Evolutionary conservation across 2,113 vertebrate species (phyloP), one percentile per base, ranked within the genome.

Genomic region (Talpa occidentalis): DNA sequence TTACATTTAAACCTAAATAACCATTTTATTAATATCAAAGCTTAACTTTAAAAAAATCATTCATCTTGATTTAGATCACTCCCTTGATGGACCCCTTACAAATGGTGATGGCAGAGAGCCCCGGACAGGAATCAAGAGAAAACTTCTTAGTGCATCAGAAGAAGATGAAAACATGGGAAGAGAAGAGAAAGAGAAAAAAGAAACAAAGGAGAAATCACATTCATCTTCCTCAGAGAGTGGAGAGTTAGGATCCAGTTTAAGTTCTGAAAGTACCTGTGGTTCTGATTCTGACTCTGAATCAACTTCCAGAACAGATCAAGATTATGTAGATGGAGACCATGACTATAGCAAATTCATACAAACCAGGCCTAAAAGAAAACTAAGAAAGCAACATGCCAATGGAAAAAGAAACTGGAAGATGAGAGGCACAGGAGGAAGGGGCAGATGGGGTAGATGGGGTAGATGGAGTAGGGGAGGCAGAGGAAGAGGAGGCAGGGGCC

Each of bases 271-370:
- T 96, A 97, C 98, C 42, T 98, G 98, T 0, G 98, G 98, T 73
- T 98, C 98, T 1, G 98, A 98, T 84, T 98, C 98, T 0, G 98
- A 99, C 94, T 98, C 98, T 0, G 98, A 98, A 56, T 98, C 98
- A 0, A 99, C 98, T 52, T 99, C 98, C 4, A 98, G 99, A 40
- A 99, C 98, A 15, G 99, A 99, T 78, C 99, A 99, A 97, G 98
- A 99, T 97, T 99, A 99, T 37, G 98, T 99, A 19, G 99, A 99
- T 0, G 99, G 99, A 12, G 99, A 99, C 95, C 99, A 99, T 19
- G 99, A 99, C 98, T 99, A 99, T 98, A 99, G 99, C 98, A 99
- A 99, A 98, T 99, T 99, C 0, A 98, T 99, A 85, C 98, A 98
- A 95, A 98, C 98, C 24, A 99, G 98, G 7, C 97, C 98, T 37